phyloP scores from a whole-genome alignment of 2,888 invertebrate species.

The Sphaeridia pumilis region DNA sequence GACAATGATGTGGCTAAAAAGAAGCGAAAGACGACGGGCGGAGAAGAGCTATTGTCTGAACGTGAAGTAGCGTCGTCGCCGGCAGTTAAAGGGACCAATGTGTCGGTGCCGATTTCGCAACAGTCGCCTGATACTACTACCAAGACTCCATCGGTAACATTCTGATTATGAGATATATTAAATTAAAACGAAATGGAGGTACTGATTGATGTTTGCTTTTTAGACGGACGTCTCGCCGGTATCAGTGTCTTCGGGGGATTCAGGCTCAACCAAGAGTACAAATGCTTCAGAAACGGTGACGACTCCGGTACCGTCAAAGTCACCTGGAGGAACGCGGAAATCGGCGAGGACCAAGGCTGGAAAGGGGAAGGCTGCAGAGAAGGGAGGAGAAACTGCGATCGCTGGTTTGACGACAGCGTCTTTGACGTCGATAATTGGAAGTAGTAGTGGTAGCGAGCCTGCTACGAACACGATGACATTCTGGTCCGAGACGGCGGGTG shows the following conservation, averaged over 20 bases:
- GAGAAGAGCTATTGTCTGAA: neutral
- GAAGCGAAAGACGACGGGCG: slow-evolving; percentile 22
- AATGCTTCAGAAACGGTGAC: slow-evolving; percentile 25
- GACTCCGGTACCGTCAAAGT: slow-evolving; percentile 20
- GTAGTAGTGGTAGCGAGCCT: slow-evolving; percentile 1
- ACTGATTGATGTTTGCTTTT: slow-evolving; percentile 1
- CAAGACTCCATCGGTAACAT: slow-evolving; percentile 34
- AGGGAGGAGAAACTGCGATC: too few species aligned
- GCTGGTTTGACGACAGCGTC: too few species aligned
- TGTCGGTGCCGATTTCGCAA: slow-evolving; percentile 34
- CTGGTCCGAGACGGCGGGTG: slow-evolving; percentile 5
- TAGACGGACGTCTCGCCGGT: slow-evolving; percentile 36
- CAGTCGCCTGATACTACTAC: slow-evolving; percentile 36
- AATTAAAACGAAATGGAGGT: neutral
- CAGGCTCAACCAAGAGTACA: too few species aligned
- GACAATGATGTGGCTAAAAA: slow-evolving; percentile 22
- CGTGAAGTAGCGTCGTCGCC: slow-evolving; percentile 12
- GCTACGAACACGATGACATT: slow-evolving; percentile 14
- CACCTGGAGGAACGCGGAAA: slow-evolving; percentile 9
- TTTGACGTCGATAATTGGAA: neutral
- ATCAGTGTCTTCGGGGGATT: slow-evolving; percentile 19
- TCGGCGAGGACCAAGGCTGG: neutral
- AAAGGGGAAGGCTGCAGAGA: too few species aligned
- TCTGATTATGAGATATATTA: too few species aligned
- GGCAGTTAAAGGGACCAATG: slow-evolving; percentile 13